Base-by-base conservation (phyloP, 2,113 vertebrate genomes). In the Hucho hucho region DNA sequence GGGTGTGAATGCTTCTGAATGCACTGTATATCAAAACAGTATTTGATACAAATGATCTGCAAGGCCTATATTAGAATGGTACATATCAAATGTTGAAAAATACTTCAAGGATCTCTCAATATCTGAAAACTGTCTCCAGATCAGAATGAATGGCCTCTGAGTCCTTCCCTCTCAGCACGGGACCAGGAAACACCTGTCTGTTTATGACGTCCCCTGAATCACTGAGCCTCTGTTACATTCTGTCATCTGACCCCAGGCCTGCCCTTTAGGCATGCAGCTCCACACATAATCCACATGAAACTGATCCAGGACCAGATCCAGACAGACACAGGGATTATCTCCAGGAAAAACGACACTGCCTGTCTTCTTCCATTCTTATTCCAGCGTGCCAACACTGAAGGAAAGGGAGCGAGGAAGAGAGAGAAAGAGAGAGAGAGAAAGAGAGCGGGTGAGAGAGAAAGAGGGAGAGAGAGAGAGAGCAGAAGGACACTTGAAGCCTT, bases 321-420 rank as follows among this genome's bases (percentile, higher is more conserved):
- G 77, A 77, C 4, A 1, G 11, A 24, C 22, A 82, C 56, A 74
- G 74, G 80, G 69, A 83, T 76, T 66, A 18, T 75, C 75, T 87
- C 82, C 81, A 84, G 75, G 76, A 77, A 84, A 88, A 83, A 83
- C 64, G 53, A 25, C 29, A 79, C 67, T 56, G 74, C 81, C 81
- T 46, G 79, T 81, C 85, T 88, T 89, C 82, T 84, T 84, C 76
- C 79, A 87, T 75, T 74, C 68, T 78, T 79, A 53, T 76, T 84
- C 75, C 77, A 72, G 74, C 20, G 84, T n/a, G 37, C 46, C 14
- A 64, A 4, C 14, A 5, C 37, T 32, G 26, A 63, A 37, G 49
- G 37, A 78, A 63, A 70, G 32, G 9, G 49, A 72, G 29, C 4
- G 58, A 73, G 46, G 64, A 2, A 26, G 25, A 26, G 25, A 1